A percentile compares a stretch with the other conserved stretches of the same genome.
Conservation (phyloP, 2,888 invertebrate species). For the Bellardia bayeri region DNA sequence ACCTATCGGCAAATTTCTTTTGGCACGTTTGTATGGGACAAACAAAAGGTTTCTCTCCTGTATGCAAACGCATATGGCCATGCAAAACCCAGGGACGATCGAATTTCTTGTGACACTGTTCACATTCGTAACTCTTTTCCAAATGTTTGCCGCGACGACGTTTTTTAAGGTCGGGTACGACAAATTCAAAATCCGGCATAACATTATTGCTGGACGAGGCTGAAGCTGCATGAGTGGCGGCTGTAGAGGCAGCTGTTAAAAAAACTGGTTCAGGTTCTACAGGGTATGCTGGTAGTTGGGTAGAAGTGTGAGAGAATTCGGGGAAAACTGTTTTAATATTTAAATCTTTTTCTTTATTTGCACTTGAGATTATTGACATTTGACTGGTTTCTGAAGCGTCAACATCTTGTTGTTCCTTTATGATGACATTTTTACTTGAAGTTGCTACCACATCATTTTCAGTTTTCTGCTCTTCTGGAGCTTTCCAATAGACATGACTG, state of each 20-base stretch:
- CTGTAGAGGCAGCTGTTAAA: conserved; percentile 32
- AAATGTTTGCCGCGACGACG: conserved; percentile 75
- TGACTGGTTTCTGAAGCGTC: not conserved
- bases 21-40: conserved; percentile 87
- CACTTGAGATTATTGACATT: not conserved
- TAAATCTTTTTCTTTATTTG: not conserved
- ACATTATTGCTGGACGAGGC: conserved; percentile 30
- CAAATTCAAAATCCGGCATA: conserved; percentile 70
- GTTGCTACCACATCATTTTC: not conserved
- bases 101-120: conserved; percentile 87
- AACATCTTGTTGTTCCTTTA: not conserved
- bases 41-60: conserved; percentile 89
- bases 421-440: not conserved
- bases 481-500: conserved; percentile 75
- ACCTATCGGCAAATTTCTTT: conserved; percentile 89
- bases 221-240: not conserved
- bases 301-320: not conserved
- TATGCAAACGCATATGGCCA: conserved; percentile 88
- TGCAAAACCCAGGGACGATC: conserved; percentile 89
- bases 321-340: not conserved
- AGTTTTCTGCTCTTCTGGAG: conserved; percentile 48
- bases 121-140: conserved; percentile 78
- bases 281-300: not conserved
- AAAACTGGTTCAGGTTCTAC: conserved; percentile 36
- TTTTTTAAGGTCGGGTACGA: conserved; percentile 72